A percentile compares a stretch with the other conserved stretches of the same genome.
Conservation (phyloP, 37 sponge, comb jelly and placozoan genomes). For the Cliona cf. orientalis region DNA sequence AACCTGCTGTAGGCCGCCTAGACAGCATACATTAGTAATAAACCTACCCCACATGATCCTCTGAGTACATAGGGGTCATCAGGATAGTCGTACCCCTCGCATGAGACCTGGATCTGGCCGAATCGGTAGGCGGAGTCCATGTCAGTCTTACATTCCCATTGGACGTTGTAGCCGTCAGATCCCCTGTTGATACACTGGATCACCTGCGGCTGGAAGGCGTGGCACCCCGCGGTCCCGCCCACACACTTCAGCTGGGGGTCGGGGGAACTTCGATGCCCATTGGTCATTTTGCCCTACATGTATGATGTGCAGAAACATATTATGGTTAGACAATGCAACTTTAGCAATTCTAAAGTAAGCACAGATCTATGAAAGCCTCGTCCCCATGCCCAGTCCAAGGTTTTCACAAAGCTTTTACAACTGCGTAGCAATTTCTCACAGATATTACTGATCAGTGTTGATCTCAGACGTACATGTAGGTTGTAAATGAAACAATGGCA, state of each 20-base stretch:
- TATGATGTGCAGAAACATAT: too few relatives aligned
- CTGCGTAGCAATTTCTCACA: too few relatives aligned
- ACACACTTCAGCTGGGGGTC: conserved; percentile 86
- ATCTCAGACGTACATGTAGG: too few relatives aligned
- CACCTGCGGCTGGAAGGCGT: conserved; percentile 60
- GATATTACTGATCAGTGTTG: too few relatives aligned
- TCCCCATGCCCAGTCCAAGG: too few relatives aligned
- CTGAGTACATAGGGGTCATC: conserved; percentile 88
- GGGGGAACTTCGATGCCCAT: conserved; percentile 66
- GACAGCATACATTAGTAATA: too few relatives aligned
- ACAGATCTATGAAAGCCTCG: too few relatives aligned
- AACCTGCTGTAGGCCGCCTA: too few relatives aligned
- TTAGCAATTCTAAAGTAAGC: too few relatives aligned
- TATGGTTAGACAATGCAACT: too few relatives aligned
- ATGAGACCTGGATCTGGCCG: conserved; percentile 84
- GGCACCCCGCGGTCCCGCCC: conserved; percentile 85
- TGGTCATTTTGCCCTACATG: conserved; percentile 86
- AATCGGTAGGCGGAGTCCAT: conserved; percentile 78
- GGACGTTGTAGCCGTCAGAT: conserved; percentile 79
- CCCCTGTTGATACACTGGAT: conserved; percentile 88
- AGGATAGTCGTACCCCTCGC: conserved; percentile 90
- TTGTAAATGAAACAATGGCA: too few relatives aligned
- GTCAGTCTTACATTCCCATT: conserved; percentile 95
- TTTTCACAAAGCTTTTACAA: too few relatives aligned
- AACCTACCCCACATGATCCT: conserved; percentile 90